Conservation (phyloP, 1,140 invertebrate species). For the Drosophila melanogaster region Release_6_plus_ISO1_MT NT_033779.5:15639501-15640000, state of each 20-base stretch:
- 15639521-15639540: not conserved
- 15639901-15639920: slow-evolving; percentile 71
- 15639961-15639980: slow-evolving; percentile 58
- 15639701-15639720: slow-evolving; percentile 63
- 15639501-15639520: not conserved
- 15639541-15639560: slow-evolving; percentile 31
- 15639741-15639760: slow-evolving; percentile 27
- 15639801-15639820: slow-evolving; percentile 37
- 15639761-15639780: slow-evolving; percentile 47
- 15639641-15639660: slow-evolving; percentile 62
- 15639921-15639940: slow-evolving; percentile 79
- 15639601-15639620: slow-evolving; percentile 32
- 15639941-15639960: slow-evolving; percentile 12
- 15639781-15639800: slow-evolving; percentile 57
- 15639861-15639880: slow-evolving; percentile 70
- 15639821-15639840: slow-evolving; percentile 61
- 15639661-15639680: slow-evolving; percentile 75
- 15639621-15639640: slow-evolving; percentile 55
- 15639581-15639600: slow-evolving; percentile 14
- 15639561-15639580: slow-evolving; percentile 62
- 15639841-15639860: slow-evolving; percentile 81
- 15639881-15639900: slow-evolving; percentile 3
- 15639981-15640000: slow-evolving; percentile 53
- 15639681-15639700: slow-evolving; percentile 66
- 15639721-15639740: slow-evolving; percentile 49